phyloP scores from a whole-genome alignment of 1,140 invertebrate genomes.

The Tetramorium parvispinum region DNA sequence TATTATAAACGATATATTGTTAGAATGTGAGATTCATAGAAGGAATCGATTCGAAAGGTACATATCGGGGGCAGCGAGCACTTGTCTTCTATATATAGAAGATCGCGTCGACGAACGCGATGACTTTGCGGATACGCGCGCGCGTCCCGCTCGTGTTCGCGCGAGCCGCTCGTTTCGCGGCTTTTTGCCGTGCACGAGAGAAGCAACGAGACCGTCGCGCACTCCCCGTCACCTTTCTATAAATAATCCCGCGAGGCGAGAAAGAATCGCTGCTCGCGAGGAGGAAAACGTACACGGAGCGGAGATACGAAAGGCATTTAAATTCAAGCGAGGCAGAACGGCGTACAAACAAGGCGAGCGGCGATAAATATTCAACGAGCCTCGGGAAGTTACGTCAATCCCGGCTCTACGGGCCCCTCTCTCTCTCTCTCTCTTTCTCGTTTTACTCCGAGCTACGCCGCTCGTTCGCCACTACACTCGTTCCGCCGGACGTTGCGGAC shows the following conservation, averaged over 20 bases:
- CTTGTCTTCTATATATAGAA: slow-evolving; percentile 63
- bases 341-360: slow-evolving; percentile 72
- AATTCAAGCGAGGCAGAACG: slow-evolving; percentile 69
- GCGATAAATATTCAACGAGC: slow-evolving; percentile 75
- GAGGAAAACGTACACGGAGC: slow-evolving; percentile 49
- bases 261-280: slow-evolving; percentile 62
- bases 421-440: not conserved
- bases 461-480: not conserved
- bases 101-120: slow-evolving; percentile 12
- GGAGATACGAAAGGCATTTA: slow-evolving; percentile 65
- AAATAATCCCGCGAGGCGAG: slow-evolving; percentile 63
- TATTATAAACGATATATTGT: not conserved
- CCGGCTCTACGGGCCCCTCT: slow-evolving; percentile 37
- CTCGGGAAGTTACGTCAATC: slow-evolving; percentile 59
- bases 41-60: not conserved
- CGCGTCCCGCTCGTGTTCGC: slow-evolving; percentile 32
- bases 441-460: slow-evolving; percentile 42
- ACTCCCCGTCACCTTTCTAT: slow-evolving; percentile 53
- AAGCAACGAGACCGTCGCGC: not conserved
- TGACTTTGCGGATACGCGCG: slow-evolving; percentile 23
- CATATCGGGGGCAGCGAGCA: not conserved
- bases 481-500: slow-evolving; percentile 30
- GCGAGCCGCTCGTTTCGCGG: slow-evolving; percentile 36
- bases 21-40: not conserved
- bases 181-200: slow-evolving; percentile 43